Base-by-base conservation (phyloP, 2,113 vertebrate genomes). In the Istiophorus platypterus region DNA sequence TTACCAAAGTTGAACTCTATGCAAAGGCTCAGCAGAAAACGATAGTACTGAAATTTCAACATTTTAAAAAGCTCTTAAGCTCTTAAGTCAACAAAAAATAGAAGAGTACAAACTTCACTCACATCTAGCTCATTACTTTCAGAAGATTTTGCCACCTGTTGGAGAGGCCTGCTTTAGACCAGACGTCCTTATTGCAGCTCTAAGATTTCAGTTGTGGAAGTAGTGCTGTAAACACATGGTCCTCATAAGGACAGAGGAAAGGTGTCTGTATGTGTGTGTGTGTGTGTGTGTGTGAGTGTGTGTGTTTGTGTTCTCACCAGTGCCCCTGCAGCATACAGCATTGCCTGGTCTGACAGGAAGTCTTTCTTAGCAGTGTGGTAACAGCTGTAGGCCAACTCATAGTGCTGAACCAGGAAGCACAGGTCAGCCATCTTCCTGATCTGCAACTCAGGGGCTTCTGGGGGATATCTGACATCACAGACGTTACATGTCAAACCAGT, bases 321-420 rank as follows among this genome's bases (percentile, higher is more conserved):
- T 13, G 98, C 96, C 61, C 98, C 98, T 68, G 98, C 98, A 86
- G 98, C 98, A 88, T 99, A 99, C 77, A 99, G 94, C 98, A 99
- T 98, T 89, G 98, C 98, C 95, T 99, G 98, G 93, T 99, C 98
- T 65, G 97, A 99, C 80, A 99, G 95, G 89, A 99, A 99, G 92
- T 99, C 98, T 76, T 99, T 99, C 92, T 99, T 99, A 80, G 98
- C 98, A 37, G 97, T 99, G 93, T 99, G 98, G 90, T 99, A 99
- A 87, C 97, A 99, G 93, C 90, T 99, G 85, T 99, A 99, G 29
- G 98, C 98, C 93, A 99, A 91, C 69, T 99, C 98, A 78, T 99
- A 99, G 93, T 99, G 98, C 41, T 99, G 98, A 47, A 99, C 97
- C 92, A 99, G 95, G 94, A 99, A 99, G 90, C 98, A 99, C 64